Evolutionary conservation across 2,888 invertebrate genomes (phyloP).

Genomic region (Volucella zonaria): DNA sequence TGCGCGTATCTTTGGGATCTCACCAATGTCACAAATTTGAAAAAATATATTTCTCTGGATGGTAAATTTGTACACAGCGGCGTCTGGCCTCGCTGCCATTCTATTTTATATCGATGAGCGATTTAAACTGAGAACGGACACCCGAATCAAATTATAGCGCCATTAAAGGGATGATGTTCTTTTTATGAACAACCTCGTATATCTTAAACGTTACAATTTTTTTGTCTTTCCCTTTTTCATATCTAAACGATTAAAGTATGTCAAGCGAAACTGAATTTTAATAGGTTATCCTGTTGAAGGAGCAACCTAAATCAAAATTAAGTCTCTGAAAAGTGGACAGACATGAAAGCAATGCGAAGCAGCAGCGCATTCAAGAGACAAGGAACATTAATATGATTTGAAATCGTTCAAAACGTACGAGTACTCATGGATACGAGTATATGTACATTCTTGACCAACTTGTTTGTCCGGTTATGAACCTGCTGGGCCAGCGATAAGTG

Average conservation of each 20-base stretch:
- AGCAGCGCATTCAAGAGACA: conserved; percentile 25
- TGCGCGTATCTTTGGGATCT: conserved; percentile 24
- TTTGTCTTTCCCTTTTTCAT: background rate
- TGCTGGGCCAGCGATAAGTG: conserved; percentile 40
- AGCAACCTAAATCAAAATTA: conserved; percentile 13
- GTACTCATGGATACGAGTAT: background rate
- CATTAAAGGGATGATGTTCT: conserved; percentile 49
- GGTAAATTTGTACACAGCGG: conserved; percentile 45
- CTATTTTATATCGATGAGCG: conserved; percentile 43
- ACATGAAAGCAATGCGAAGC: conserved; percentile 14
- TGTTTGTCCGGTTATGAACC: conserved; percentile 36
- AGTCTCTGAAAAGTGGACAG: conserved; percentile 36
- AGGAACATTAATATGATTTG: conserved; percentile 42
- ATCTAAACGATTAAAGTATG: conserved; percentile 36
- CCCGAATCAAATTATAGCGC: conserved; percentile 55
- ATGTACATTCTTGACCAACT: conserved; percentile 11
- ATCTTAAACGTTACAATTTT: conserved; percentile 3
- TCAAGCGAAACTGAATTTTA: conserved; percentile 30
- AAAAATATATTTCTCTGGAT: conserved; percentile 12
- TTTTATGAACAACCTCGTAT: conserved; percentile 30
- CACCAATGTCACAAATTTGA: conserved; percentile 23
- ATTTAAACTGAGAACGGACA: conserved; percentile 44
- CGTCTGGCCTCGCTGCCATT: background rate
- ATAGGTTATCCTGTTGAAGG: conserved; percentile 20
- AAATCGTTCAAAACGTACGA: conserved; percentile 17